Evolutionary conservation across 2,888 invertebrate genomes (phyloP), one percentile per base, ranked within the genome.

Genomic region (Vesta saturnalis): DNA sequence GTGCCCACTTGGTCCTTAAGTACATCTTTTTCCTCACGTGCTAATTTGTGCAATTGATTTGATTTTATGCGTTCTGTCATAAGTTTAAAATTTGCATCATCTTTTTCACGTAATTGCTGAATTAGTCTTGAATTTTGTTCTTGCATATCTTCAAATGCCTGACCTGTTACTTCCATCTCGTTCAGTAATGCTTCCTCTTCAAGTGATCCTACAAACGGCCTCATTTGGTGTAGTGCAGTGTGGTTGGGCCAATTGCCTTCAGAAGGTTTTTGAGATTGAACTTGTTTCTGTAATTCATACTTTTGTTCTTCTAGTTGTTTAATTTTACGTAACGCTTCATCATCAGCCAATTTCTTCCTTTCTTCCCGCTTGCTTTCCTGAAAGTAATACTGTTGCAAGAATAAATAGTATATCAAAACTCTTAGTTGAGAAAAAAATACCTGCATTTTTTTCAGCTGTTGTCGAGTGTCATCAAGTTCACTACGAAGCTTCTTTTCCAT

Each of bases 141-240:
- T 85, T 99, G 98, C 97, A 98, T 97, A 80, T 99, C 99, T 83
- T 99, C 99, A 81, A 97, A 97, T 0, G 99, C 99, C 83, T 98
- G 98, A 0, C 99, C 99, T 0, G 99, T 99, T 1, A 97, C 97
- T 83, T 99, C 99, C 96, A 99, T 98, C 85, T 99, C 99, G 82
- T 96, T 98, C 14, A 99, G 86, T 59, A 99, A 86, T 0, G 97
- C 97, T 81, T 99, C 98, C 83, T 99, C 98, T 83, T 98, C 97
- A 79, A 91, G 90, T 0, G 91, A 92, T 1, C 92, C 92, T 0
- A 91, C 91, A 80, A 92, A 92, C 0, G 91, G 91, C 22, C 92
- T 80, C 19, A 89, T 85, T 80, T 89, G 89, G 77, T 88, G 87
- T 74, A 87, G 76, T 5, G 80, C 79, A 60, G 79, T 80, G 58